Evolutionary conservation across 1,140 invertebrate species (phyloP).

Genomic region (Cydia amplana): DNA sequence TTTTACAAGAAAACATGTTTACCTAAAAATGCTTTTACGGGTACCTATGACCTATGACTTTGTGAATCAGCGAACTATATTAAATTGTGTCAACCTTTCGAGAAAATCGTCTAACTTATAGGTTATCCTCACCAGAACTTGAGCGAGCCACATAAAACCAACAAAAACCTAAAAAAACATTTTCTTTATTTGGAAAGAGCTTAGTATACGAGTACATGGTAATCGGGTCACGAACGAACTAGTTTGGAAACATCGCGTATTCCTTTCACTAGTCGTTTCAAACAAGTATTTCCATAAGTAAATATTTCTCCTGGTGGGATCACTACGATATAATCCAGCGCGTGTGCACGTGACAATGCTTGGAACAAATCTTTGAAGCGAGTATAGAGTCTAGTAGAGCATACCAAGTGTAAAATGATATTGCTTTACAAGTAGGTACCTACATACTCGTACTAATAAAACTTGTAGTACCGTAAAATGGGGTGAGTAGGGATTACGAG

Average conservation of each 20-base stretch:
- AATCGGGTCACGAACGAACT: conserved; percentile 13
- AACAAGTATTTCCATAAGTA: conserved; percentile 22
- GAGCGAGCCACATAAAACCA: neutral
- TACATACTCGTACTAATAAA: neutral
- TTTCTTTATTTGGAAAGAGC: conserved; percentile 7
- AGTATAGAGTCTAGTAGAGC: neutral
- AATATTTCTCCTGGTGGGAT: conserved; percentile 11
- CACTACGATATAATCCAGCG: neutral
- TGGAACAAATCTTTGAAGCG: neutral
- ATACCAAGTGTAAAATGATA: neutral
- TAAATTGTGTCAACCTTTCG: neutral
- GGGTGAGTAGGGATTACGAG: too few species aligned
- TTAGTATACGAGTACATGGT: neutral
- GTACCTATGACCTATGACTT: too few species aligned
- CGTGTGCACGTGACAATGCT: conserved; percentile 19
- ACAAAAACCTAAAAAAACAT: conserved; percentile 12
- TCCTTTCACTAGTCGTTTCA: conserved; percentile 15
- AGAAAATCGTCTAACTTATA: neutral
- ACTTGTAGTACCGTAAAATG: too few species aligned
- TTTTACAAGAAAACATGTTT: neutral
- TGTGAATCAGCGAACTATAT: neutral
- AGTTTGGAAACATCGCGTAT: conserved; percentile 21
- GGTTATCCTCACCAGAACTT: neutral
- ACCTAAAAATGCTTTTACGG: neutral
- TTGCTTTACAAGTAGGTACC: neutral